Percentiles rank a stretch among this genome's conserved stretches.
phyloP scores from a whole-genome alignment of 92 coral and sea anemone genomes.

The Actinostola sp. region DNA sequence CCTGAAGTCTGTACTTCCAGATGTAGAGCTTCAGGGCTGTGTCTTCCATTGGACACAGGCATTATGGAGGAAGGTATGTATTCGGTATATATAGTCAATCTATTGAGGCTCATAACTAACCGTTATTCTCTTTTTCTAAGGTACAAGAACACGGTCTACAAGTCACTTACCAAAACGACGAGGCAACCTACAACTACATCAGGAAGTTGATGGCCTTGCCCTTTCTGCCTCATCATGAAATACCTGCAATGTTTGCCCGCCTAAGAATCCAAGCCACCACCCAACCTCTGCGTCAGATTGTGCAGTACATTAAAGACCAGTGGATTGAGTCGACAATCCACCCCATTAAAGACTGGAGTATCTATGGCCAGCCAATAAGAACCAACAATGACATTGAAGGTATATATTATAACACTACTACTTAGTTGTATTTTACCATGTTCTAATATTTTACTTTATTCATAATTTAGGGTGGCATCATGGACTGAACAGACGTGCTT shows the following conservation, averaged over 20 bases:
- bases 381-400: slow-evolving; percentile 71
- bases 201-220: slow-evolving; percentile 53
- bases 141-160: slow-evolving; percentile 21
- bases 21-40: slow-evolving; percentile 25
- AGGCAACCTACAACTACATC: slow-evolving; percentile 14
- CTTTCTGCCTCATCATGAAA: slow-evolving; percentile 26
- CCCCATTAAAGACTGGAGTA: slow-evolving; percentile 48
- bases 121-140: slow-evolving; percentile 1
- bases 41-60: slow-evolving; percentile 48
- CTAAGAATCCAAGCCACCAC: slow-evolving; percentile 30
- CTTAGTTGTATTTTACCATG: no score
- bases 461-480: slow-evolving; percentile 48
- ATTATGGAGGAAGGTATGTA: slow-evolving; percentile 34
- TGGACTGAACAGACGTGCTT: slow-evolving; percentile 11
- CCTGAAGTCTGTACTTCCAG: slow-evolving; percentile 23
- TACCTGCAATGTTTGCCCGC: slow-evolving; percentile 12
- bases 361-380: slow-evolving; percentile 34
- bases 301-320: slow-evolving; percentile 24
- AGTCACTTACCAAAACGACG: background rate
- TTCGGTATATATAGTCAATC: background rate
- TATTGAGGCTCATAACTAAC: background rate
- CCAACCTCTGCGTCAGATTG: slow-evolving; percentile 4
- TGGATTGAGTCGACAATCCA: slow-evolving; percentile 39
- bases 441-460: no score
- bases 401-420: no score